Percentiles rank a stretch among this genome's conserved stretches.
Evolutionary conservation across 2,888 invertebrate species (phyloP).

Genomic region (Plagodis pulveraria): DNA sequence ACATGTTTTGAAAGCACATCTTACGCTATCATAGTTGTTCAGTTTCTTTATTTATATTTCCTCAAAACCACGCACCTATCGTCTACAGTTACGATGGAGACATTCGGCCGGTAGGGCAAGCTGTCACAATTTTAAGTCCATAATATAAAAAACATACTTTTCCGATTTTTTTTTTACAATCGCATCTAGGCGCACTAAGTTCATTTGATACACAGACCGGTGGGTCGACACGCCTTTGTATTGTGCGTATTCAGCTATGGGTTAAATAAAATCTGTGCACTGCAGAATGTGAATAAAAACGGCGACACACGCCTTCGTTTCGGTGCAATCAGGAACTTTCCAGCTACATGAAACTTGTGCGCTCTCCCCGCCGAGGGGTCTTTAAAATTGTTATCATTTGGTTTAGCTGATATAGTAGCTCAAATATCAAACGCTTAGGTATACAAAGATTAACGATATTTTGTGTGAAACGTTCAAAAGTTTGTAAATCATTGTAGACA

Average conservation of each 20-base stretch:
- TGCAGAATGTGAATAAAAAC: slow-evolving; percentile 58
- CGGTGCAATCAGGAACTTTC: slow-evolving; percentile 42
- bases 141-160: no score
- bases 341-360: slow-evolving; percentile 14
- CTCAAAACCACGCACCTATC: no score
- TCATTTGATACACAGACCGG: slow-evolving; percentile 40
- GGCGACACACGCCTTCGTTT: slow-evolving; percentile 41
- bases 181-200: slow-evolving; percentile 39
- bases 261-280: slow-evolving; percentile 68
- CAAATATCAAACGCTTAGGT: not conserved
- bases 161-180: not conserved
- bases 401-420: not conserved
- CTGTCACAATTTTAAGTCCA: no score
- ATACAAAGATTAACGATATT: no score
- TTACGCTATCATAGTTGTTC: no score
- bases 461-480: no score
- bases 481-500: no score
- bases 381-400: slow-evolving; percentile 4
- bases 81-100: no score
- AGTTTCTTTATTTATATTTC: no score
- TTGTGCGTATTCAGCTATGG: slow-evolving; percentile 65
- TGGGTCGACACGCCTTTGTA: slow-evolving; percentile 70
- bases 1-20: no score
- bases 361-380: slow-evolving; percentile 1
- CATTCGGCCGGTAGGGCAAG: no score